phyloP scores from a whole-genome alignment of 2,888 invertebrate species.

The Lomographa bimaculata region DNA sequence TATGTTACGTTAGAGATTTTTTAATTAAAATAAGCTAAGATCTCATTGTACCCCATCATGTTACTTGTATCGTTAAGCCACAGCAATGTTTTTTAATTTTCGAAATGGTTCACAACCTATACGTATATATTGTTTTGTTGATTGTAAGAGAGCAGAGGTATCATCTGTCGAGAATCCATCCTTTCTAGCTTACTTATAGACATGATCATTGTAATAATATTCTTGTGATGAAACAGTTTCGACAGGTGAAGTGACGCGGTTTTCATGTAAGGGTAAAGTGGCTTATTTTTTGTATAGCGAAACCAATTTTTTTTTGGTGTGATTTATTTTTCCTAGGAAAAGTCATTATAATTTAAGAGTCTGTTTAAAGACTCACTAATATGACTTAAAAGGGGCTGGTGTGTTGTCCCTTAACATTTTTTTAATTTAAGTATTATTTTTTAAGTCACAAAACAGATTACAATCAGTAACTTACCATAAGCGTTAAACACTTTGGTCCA shows the following conservation, averaged over 20 bases:
- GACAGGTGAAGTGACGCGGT: background rate
- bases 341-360: conserved; percentile 60
- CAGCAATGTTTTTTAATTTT: conserved; percentile 1
- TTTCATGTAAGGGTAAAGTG: conserved; percentile 9
- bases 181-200: too few species aligned
- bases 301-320: conserved; percentile 57
- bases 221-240: too few species aligned
- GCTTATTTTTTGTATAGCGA: conserved; percentile 42
- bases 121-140: conserved; percentile 1
- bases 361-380: conserved; percentile 65
- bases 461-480: too few species aligned
- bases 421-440: too few species aligned
- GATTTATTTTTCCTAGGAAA: conserved; percentile 66
- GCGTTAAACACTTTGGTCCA: too few species aligned
- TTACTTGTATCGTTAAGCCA: conserved; percentile 27
- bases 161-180: conserved; percentile 1
- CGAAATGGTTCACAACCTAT: conserved; percentile 4
- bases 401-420: conserved; percentile 11
- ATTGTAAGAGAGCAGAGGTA: background rate
- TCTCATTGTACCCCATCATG: conserved; percentile 17
- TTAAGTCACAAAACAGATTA: too few species aligned
- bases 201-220: too few species aligned
- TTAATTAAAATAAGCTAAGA: conserved; percentile 12
- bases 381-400: conserved; percentile 11
- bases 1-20: conserved; percentile 10